A percentile compares a stretch with the other conserved stretches of the same genome.
Evolutionary conservation across 2,888 invertebrate species (phyloP).

Genomic region (Parasteatoda lunata): DNA sequence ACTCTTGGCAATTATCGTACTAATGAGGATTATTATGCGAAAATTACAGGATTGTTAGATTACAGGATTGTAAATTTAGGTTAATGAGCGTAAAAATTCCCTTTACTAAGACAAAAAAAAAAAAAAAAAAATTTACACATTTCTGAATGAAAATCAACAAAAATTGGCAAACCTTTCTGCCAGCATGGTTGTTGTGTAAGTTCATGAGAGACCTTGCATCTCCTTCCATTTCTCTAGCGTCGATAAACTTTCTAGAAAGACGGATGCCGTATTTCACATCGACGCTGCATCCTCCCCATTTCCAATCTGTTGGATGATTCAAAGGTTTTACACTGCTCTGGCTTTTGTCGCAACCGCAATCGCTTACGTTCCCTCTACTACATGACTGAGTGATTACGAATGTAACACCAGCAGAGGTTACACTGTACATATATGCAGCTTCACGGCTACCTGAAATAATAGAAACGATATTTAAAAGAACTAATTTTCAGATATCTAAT

Average conservation of each 20-base stretch:
- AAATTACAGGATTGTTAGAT: too few species aligned
- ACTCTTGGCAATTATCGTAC: too few species aligned
- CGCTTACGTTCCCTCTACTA: slow-evolving; percentile 89
- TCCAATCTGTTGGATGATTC: slow-evolving; percentile 89
- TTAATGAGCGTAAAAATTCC: too few species aligned
- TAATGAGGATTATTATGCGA: too few species aligned
- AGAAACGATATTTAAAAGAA: not conserved
- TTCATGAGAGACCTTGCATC: slow-evolving; percentile 93
- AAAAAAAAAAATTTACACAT: too few species aligned
- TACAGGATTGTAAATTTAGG: too few species aligned
- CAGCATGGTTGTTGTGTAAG: slow-evolving; percentile 98
- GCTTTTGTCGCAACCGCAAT: slow-evolving; percentile 87
- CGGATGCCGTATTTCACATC: slow-evolving; percentile 96
- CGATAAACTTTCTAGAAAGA: slow-evolving; percentile 96
- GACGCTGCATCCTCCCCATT: slow-evolving; percentile 99
- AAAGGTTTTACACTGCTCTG: slow-evolving; percentile 77
- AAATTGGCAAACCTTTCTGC: slow-evolving; percentile 83
- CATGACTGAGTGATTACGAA: slow-evolving; percentile 92
- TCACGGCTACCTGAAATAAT: slow-evolving; percentile 77
- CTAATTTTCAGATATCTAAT: too few species aligned
- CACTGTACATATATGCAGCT: slow-evolving; percentile 78
- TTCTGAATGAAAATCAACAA: not conserved
- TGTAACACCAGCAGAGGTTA: slow-evolving; percentile 82
- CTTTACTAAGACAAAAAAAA: too few species aligned
- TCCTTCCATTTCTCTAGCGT: slow-evolving; percentile 90